Percentiles rank a stretch among this genome's conserved stretches.
These are phyloP conservation scores for Elysia chlorotica DNA, from an alignment of 1,140 invertebrate species.

Conservation along the genomic window DNA sequence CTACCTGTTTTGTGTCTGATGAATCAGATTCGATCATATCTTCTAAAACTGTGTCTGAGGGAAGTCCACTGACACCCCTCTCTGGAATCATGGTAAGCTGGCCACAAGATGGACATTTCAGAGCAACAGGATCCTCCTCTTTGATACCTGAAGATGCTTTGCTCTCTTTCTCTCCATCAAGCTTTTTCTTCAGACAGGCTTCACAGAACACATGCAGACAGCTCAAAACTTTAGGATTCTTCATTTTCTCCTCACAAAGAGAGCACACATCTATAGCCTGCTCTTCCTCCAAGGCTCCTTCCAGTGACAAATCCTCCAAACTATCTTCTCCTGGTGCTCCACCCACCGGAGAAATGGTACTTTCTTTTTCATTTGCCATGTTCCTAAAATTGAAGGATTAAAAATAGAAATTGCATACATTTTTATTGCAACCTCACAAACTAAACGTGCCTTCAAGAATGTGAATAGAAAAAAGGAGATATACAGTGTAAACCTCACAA, in stretches of 20 bases:
- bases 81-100: conserved; percentile 2
- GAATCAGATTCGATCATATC: conserved; percentile 17
- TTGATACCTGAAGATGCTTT: conserved; percentile 5
- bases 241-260: conserved; percentile 72
- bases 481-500: too few relatives aligned
- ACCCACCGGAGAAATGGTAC: not conserved
- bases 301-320: not conserved
- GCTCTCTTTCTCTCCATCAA: conserved; percentile 3
- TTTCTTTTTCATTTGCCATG: conserved; percentile 1
- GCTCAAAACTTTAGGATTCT: conserved; percentile 79
- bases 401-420: not conserved
- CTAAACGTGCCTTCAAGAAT: not conserved
- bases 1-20: conserved; percentile 65
- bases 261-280: conserved; percentile 38
- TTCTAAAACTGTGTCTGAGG: conserved; percentile 12
- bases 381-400: not conserved
- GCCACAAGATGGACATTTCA: conserved; percentile 12
- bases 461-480: too few relatives aligned
- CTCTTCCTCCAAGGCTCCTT: conserved; percentile 19
- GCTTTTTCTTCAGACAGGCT: conserved; percentile 66
- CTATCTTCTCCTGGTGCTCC: not conserved
- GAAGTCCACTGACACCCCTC: not conserved
- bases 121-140: not conserved
- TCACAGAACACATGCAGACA: conserved; percentile 94
- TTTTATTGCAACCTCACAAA: not conserved